Conservation (phyloP, 2,888 invertebrate genomes). For the Drosophila diplacantha region DNA sequence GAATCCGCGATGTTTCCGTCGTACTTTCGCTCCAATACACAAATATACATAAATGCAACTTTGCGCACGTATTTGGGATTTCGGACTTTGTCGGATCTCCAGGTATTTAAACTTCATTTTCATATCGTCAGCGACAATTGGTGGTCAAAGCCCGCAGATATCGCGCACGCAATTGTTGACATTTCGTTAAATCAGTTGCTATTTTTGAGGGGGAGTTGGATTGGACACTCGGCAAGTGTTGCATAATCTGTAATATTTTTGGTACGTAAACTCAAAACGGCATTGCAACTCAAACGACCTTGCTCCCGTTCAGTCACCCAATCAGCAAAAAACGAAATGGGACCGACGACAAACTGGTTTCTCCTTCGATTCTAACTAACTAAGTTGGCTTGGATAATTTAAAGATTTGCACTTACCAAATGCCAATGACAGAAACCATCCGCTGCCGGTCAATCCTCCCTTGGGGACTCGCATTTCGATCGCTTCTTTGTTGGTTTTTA, state of each 20-base stretch:
- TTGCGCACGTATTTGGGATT: slow-evolving; percentile 68
- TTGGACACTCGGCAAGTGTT: slow-evolving; percentile 31
- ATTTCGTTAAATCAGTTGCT: slow-evolving; percentile 46
- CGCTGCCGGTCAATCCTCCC: slow-evolving; percentile 31
- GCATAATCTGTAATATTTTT: slow-evolving; percentile 52
- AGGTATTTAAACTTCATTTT: slow-evolving; percentile 54
- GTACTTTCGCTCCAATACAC: slow-evolving; percentile 44
- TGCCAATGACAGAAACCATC: slow-evolving; percentile 65
- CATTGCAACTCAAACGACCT: slow-evolving; percentile 50
- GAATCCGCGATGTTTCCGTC: slow-evolving; percentile 30
- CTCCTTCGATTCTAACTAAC: slow-evolving; percentile 28
- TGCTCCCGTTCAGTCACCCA: slow-evolving; percentile 60
- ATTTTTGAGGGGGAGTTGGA: slow-evolving; percentile 16
- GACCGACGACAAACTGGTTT: slow-evolving; percentile 41
- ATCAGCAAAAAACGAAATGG: slow-evolving; percentile 21
- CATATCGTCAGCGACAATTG: slow-evolving; percentile 44
- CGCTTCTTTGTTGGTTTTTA: slow-evolving; percentile 9
- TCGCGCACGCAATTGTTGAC: slow-evolving; percentile 24
- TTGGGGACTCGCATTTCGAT: slow-evolving; percentile 43
- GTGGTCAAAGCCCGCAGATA: slow-evolving; percentile 25
- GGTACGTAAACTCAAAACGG: slow-evolving; percentile 22
- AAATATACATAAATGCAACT: slow-evolving; percentile 55
- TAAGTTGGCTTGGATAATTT: slow-evolving; percentile 32
- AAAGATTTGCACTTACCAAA: slow-evolving; percentile 66
- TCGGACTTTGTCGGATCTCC: slow-evolving; percentile 40